A percentile compares a stretch with the other conserved stretches of the same genome.
phyloP scores from a whole-genome alignment of 2,113 vertebrate species.

The Zapus hudsonius region DNA sequence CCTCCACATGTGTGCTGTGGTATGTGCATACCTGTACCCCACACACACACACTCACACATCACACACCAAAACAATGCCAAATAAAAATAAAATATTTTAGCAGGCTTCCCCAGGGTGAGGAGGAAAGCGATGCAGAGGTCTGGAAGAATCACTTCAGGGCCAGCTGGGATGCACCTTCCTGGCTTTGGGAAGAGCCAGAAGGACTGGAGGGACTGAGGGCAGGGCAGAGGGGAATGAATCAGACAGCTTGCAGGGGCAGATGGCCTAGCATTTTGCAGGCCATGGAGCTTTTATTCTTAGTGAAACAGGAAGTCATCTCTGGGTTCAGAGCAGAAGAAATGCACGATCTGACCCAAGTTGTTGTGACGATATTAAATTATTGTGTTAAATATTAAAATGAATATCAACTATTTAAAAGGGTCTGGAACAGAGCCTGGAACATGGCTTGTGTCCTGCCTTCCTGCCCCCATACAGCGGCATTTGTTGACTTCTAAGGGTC shows the following conservation, averaged over 20 bases:
- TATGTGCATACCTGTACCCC: no score
- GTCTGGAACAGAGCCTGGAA: conserved; percentile 57
- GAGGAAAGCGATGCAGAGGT: neutral
- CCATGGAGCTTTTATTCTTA: neutral
- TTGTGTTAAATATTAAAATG: conserved; percentile 79
- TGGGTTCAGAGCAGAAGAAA: conserved; percentile 37
- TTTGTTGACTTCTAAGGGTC: neutral
- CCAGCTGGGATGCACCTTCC: neutral
- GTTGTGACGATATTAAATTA: conserved; percentile 71
- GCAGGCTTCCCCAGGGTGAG: neutral
- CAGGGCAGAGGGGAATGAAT: neutral
- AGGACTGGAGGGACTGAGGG: neutral
- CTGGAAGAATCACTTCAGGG: neutral
- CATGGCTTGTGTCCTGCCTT: neutral
- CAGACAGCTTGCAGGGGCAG: neutral
- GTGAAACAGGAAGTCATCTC: conserved; percentile 44
- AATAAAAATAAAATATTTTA: no score
- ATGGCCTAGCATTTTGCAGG: neutral
- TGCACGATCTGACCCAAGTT: conserved; percentile 61
- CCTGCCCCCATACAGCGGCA: neutral
- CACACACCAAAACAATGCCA: no score
- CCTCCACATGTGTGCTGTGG: no score
- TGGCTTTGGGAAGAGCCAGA: neutral
- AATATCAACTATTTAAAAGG: conserved; percentile 79
- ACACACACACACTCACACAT: no score